Percentiles rank a stretch among this genome's conserved stretches.
phyloP scores from a whole-genome alignment of 2,113 vertebrate genomes.

The Acrocephalus kingi region DNA sequence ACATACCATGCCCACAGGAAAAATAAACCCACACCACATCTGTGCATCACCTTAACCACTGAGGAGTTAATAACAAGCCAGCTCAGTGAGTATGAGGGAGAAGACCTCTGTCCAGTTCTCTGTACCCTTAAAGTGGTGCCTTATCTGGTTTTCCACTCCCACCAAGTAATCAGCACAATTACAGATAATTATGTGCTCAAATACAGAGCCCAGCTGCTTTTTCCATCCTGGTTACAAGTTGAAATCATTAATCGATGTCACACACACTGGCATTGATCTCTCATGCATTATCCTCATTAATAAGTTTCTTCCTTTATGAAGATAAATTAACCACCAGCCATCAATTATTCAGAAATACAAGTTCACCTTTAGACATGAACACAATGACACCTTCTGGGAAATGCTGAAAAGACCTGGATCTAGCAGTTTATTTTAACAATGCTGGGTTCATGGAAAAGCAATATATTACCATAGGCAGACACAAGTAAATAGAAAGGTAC shows the following conservation, averaged over 20 bases:
- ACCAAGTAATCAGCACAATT: not conserved
- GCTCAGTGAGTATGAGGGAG: not conserved
- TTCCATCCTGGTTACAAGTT: constrained; percentile 59
- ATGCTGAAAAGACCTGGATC: not conserved
- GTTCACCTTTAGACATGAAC: constrained; percentile 68
- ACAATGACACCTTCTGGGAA: constrained; percentile 13
- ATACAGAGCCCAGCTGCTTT: constrained; percentile 68
- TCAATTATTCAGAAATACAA: constrained; percentile 72
- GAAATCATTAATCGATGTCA: constrained; percentile 75
- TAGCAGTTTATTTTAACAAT: not conserved
- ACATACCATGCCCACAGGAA: not conserved
- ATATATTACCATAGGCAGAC: not conserved
- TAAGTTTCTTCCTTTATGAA: constrained; percentile 68
- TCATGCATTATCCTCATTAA: constrained; percentile 63
- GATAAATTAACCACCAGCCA: constrained; percentile 61
- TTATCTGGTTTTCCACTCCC: not conserved
- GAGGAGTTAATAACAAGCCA: not conserved
- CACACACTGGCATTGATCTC: constrained; percentile 70
- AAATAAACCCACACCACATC: not conserved
- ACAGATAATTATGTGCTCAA: constrained; percentile 26
- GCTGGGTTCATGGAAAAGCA: constrained; percentile 17
- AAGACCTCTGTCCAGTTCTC: not conserved
- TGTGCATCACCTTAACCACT: not conserved
- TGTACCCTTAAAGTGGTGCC: not conserved
- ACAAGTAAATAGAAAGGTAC: constrained; percentile 17